Evolutionary conservation across 1,140 invertebrate genomes (phyloP).

Genomic region (Phthorimaea operculella): DNA sequence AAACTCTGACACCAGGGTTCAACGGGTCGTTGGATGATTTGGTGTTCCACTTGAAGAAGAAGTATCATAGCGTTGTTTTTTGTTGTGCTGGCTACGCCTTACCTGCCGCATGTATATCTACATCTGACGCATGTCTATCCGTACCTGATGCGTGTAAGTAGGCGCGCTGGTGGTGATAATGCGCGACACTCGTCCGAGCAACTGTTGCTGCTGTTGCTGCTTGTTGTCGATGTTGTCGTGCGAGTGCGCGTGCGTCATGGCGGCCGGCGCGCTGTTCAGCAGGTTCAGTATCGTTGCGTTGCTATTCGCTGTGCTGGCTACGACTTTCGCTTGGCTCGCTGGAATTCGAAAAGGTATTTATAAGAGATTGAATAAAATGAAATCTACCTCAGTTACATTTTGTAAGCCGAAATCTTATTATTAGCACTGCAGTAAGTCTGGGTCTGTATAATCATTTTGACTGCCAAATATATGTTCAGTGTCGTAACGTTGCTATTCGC

Average conservation of each 20-base stretch:
- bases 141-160: conserved; percentile 52
- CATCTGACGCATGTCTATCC: not conserved
- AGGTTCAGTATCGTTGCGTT: conserved; percentile 80
- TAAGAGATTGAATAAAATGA: no score
- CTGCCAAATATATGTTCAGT: no score
- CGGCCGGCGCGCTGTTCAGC: conserved; percentile 77
- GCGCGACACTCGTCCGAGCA: conserved; percentile 42
- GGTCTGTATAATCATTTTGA: no score
- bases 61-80: conserved; percentile 76
- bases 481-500: conserved; percentile 75
- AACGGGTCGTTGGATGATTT: no score
- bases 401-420: no score
- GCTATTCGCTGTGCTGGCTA: conserved; percentile 63
- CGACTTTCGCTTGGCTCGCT: conserved; percentile 65
- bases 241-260: conserved; percentile 67
- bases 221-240: conserved; percentile 43
- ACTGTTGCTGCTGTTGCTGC: conserved; percentile 42
- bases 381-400: no score
- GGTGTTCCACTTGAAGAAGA: no score
- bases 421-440: no score
- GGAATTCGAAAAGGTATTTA: conserved; percentile 8
- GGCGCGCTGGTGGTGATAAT: conserved; percentile 44
- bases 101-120: no score
- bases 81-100: conserved; percentile 65
- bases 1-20: no score